Evolutionary conservation across 2,888 invertebrate species (phyloP).

Genomic region (Pachymerium ferrugineum): DNA sequence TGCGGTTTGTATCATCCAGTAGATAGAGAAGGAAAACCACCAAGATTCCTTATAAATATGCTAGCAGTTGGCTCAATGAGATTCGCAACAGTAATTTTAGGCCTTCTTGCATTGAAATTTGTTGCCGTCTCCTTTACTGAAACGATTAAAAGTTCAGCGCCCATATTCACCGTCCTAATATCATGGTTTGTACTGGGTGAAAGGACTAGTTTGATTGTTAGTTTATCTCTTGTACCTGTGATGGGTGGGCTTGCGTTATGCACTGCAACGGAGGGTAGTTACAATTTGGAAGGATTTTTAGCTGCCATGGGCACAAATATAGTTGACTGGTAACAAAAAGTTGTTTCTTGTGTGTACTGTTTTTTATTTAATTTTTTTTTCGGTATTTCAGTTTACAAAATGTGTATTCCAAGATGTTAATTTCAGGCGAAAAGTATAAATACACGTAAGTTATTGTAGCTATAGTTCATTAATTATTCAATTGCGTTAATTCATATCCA

Average conservation of each 20-base stretch:
- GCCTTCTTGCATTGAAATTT: slow-evolving; percentile 67
- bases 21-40: slow-evolving; percentile 51
- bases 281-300: slow-evolving; percentile 64
- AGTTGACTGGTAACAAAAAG: slow-evolving; percentile 59
- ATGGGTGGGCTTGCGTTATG: slow-evolving; percentile 70
- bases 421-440: slow-evolving; percentile 66
- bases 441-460: slow-evolving; percentile 64
- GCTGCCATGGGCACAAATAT: slow-evolving; percentile 72
- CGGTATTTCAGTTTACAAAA: slow-evolving; percentile 60
- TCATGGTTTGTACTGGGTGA: slow-evolving; percentile 57
- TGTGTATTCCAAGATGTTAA: slow-evolving; percentile 70
- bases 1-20: slow-evolving; percentile 60
- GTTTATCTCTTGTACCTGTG: slow-evolving; percentile 66
- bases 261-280: slow-evolving; percentile 70
- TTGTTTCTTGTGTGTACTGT: not conserved
- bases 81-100: slow-evolving; percentile 67
- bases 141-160: slow-evolving; percentile 73
- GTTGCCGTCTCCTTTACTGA: slow-evolving; percentile 75
- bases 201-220: slow-evolving; percentile 61
- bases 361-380: slow-evolving; percentile 31
- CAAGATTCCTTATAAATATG: slow-evolving; percentile 68
- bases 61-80: slow-evolving; percentile 65
- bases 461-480: too few species aligned
- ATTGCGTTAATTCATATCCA: not conserved
- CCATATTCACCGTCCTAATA: slow-evolving; percentile 69